These are phyloP conservation scores for Microcebus lehilahytsara DNA, from an alignment of 2,113 vertebrate genomes.

Conservation along the genomic window DNA sequence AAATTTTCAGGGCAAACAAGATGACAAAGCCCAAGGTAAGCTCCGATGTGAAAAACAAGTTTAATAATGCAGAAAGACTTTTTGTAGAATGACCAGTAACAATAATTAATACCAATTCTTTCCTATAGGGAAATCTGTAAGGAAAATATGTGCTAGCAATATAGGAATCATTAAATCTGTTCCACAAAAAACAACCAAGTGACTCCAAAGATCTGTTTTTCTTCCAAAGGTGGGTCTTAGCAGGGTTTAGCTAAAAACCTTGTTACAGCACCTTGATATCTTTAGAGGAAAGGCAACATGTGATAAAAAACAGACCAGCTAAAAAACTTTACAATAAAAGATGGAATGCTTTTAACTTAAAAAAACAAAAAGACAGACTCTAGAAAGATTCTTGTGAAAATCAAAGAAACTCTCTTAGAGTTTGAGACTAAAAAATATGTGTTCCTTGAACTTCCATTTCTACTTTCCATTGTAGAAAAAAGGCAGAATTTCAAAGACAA, in stretches of 20 bases:
- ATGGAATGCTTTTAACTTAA: neutral
- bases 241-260: neutral
- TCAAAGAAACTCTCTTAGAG: neutral
- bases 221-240: neutral
- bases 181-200: conserved; percentile 27
- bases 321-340: neutral
- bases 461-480: neutral
- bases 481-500: conserved; percentile 29
- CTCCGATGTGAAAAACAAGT: neutral
- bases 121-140: neutral
- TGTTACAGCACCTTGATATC: neutral
- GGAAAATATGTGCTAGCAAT: neutral
- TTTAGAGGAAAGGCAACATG: neutral
- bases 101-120: neutral
- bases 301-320: neutral
- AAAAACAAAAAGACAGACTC: neutral
- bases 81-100: neutral
- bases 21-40: neutral
- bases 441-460: neutral
- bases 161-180: neutral
- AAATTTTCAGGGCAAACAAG: conserved; percentile 6
- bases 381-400: neutral
- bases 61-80: neutral
- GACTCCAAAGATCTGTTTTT: conserved; percentile 6
- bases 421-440: neutral